phyloP scores from a whole-genome alignment of 1,140 invertebrate species.

The Sycophaga agraensis region DNA sequence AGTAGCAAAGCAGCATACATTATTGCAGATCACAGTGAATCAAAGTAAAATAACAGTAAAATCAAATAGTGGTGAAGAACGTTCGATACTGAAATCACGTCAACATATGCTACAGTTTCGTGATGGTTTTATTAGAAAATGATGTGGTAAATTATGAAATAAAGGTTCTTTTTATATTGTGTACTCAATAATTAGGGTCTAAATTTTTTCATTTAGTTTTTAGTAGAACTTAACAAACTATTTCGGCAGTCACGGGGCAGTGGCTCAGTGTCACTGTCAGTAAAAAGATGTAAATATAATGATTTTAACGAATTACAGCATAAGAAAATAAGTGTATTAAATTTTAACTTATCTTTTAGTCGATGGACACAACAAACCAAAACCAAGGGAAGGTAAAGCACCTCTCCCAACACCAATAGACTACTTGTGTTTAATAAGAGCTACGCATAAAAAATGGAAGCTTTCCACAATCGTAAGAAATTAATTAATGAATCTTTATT shows the following conservation, averaged over 20 bases:
- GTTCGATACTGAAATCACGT: too few species aligned
- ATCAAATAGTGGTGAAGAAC: too few species aligned
- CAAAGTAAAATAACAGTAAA: too few species aligned
- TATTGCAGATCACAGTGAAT: too few species aligned
- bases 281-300: constrained; percentile 65
- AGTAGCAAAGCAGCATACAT: too few species aligned
- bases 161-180: neutral
- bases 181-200: neutral
- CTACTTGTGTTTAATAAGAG: constrained; percentile 74
- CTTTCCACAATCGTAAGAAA: constrained; percentile 73
- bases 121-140: constrained; percentile 69
- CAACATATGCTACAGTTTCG: constrained; percentile 47
- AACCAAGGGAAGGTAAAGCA: constrained; percentile 63
- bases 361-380: constrained; percentile 73
- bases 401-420: constrained; percentile 63
- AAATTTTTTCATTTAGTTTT: constrained; percentile 57
- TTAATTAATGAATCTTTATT: neutral
- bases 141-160: constrained; percentile 61
- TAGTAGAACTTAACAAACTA: constrained; percentile 66
- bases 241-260: constrained; percentile 66
- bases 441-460: constrained; percentile 72
- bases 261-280: constrained; percentile 68
- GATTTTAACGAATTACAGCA: neutral
- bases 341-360: constrained; percentile 57
- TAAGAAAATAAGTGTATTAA: neutral